A percentile compares a stretch with the other conserved stretches of the same genome.
These are phyloP conservation scores for Mythimna ferrago DNA, from an alignment of 2,888 invertebrate species.

Conservation along the genomic window DNA sequence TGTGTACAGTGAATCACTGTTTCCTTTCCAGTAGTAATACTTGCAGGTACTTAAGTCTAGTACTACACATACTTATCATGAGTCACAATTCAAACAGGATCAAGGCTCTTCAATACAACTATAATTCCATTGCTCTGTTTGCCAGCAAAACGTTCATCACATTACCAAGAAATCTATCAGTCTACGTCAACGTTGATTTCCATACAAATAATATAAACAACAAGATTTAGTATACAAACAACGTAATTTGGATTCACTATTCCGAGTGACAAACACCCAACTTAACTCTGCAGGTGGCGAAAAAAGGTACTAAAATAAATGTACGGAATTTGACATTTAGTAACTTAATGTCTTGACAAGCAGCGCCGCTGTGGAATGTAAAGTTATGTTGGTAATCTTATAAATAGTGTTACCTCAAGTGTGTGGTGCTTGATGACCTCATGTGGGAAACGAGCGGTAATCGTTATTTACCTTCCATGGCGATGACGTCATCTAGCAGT, in stretches of 20 bases:
- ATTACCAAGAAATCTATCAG: slow-evolving; percentile 24
- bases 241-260: slow-evolving; percentile 32
- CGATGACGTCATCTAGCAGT: slow-evolving; percentile 49
- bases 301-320: slow-evolving; percentile 11
- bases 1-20: slow-evolving; percentile 37
- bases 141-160: slow-evolving; percentile 12
- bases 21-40: slow-evolving; percentile 5
- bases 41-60: neutral
- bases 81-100: slow-evolving; percentile 44
- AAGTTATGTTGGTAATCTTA: slow-evolving; percentile 31
- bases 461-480: slow-evolving; percentile 45
- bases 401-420: slow-evolving; percentile 35
- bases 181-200: slow-evolving; percentile 16
- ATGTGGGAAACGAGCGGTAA: slow-evolving; percentile 51
- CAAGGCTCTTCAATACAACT: slow-evolving; percentile 21
- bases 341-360: slow-evolving; percentile 20
- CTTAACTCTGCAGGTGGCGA: slow-evolving; percentile 16
- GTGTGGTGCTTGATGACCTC: slow-evolving; percentile 49
- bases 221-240: slow-evolving; percentile 47
- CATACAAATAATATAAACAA: slow-evolving; percentile 32
- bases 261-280: slow-evolving; percentile 1
- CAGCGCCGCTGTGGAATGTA: slow-evolving; percentile 27
- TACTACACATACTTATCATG: slow-evolving; percentile 24
- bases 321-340: slow-evolving; percentile 2
- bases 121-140: slow-evolving; percentile 43